Conservation (phyloP, 2,888 invertebrate genomes). For the Aphodius sticticus region DNA sequence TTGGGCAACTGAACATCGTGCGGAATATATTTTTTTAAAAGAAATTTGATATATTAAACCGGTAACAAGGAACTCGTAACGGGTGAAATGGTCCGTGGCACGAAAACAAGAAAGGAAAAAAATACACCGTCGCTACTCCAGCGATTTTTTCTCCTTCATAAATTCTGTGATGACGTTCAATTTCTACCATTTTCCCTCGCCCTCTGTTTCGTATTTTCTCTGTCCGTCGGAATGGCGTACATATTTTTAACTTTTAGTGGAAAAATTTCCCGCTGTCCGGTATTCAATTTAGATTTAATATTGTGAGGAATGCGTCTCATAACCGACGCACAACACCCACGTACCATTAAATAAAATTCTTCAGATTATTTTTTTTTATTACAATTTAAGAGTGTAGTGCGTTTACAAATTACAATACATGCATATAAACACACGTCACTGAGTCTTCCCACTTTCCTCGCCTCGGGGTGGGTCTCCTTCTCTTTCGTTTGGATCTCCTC, state of each 20-base stretch:
- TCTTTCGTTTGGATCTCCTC: too few species aligned
- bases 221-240: not conserved
- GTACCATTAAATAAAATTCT: too few species aligned
- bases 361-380: too few species aligned
- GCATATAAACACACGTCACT: too few species aligned
- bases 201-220: not conserved
- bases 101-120: not conserved
- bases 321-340: too few species aligned
- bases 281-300: not conserved
- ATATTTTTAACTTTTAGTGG: not conserved
- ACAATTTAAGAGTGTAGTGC: too few species aligned
- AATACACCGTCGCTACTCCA: not conserved
- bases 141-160: slow-evolving; percentile 4
- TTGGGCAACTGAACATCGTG: not conserved
- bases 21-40: not conserved
- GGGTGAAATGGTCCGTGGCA: not conserved
- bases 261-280: not conserved
- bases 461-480: too few species aligned
- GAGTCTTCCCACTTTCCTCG: too few species aligned
- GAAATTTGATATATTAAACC: not conserved
- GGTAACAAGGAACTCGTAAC: slow-evolving; percentile 4
- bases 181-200: not conserved
- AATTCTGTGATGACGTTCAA: slow-evolving; percentile 4
- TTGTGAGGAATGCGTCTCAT: not conserved
- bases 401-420: too few species aligned